Evolutionary conservation across 1,140 invertebrate genomes (phyloP).

Genomic region (Eurosta solidaginis): DNA sequence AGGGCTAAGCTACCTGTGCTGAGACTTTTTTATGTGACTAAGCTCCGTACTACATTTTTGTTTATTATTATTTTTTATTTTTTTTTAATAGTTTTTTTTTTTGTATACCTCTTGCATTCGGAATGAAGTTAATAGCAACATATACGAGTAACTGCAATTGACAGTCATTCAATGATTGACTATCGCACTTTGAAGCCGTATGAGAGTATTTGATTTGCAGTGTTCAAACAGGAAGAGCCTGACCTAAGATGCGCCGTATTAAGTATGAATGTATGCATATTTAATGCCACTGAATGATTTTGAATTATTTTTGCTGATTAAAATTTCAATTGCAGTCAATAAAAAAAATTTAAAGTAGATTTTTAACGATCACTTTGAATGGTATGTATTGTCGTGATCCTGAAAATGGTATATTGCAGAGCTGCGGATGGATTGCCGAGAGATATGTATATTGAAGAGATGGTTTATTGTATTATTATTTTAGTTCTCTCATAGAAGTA

Average conservation of each 20-base stretch:
- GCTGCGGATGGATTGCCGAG: too few species aligned
- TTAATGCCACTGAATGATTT: conserved; percentile 5
- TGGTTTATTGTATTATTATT: too few species aligned
- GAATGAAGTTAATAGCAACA: background rate
- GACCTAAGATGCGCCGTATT: background rate
- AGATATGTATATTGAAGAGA: too few species aligned
- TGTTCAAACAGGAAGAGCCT: too few species aligned
- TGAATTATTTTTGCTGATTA: conserved; percentile 18
- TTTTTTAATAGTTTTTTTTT: background rate
- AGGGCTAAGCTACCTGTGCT: background rate
- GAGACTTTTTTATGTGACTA: background rate
- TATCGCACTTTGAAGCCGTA: background rate
- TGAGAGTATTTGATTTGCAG: background rate
- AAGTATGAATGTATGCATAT: background rate
- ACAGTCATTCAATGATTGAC: conserved; percentile 2
- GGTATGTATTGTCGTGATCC: too few species aligned
- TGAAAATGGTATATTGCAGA: too few species aligned
- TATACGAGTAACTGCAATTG: conserved; percentile 4
- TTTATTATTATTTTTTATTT: background rate
- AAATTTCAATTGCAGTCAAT: conserved; percentile 3
- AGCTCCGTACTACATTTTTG: background rate
- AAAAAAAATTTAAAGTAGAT: conserved; percentile 4
- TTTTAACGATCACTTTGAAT: conserved; percentile 14
- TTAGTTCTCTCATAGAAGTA: too few species aligned
- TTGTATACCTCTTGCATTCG: background rate